phyloP scores from a whole-genome alignment of 1,140 invertebrate genomes.

The Pseudobourletiella spinata region DNA sequence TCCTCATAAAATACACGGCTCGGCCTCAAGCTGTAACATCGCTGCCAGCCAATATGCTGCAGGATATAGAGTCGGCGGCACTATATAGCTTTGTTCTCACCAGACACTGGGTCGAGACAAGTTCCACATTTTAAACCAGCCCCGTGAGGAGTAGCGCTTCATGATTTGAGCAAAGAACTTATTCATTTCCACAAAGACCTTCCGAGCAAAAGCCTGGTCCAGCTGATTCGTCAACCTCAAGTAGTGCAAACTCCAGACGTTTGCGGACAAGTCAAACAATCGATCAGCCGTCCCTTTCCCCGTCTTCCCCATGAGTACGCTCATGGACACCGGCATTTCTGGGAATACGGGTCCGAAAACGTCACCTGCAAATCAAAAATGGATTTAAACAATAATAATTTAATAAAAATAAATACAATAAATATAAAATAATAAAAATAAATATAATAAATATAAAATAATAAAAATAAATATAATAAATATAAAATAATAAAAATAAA shows the following conservation, averaged over 20 bases:
- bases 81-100: constrained; percentile 39
- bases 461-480: too few species aligned
- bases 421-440: too few species aligned
- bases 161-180: constrained; percentile 42
- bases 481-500: too few species aligned
- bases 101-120: constrained; percentile 44
- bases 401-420: too few species aligned
- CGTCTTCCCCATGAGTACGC: constrained; percentile 36
- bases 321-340: constrained; percentile 36
- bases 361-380: constrained; percentile 51
- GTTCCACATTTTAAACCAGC: constrained; percentile 45
- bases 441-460: too few species aligned
- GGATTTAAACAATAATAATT: too few species aligned
- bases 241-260: constrained; percentile 51
- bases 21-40: too few species aligned
- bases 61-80: too few species aligned
- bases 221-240: constrained; percentile 51
- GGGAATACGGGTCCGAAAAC: constrained; percentile 47
- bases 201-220: constrained; percentile 37
- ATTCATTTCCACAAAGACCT: constrained; percentile 45
- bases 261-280: constrained; percentile 53
- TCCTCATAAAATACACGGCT: too few species aligned
- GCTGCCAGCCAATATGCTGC: too few species aligned
- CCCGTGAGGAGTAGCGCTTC: constrained; percentile 41
- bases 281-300: constrained; percentile 45